Evolutionary conservation across 2,888 invertebrate genomes (phyloP).

Genomic region (Craniophora ligustri): DNA sequence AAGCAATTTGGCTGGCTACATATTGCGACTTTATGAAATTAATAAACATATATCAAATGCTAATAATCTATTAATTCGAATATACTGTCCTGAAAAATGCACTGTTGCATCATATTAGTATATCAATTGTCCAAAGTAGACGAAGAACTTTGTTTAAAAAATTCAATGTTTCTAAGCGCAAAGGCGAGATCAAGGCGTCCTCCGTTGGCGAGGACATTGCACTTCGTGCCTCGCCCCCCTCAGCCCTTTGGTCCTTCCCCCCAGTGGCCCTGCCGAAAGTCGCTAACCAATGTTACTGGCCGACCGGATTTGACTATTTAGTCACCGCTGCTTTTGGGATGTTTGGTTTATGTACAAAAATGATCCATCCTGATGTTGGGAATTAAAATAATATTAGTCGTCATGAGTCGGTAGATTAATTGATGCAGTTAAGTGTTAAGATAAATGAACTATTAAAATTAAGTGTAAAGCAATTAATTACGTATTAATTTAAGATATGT

Average conservation of each 20-base stretch:
- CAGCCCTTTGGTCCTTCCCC: conserved; percentile 77
- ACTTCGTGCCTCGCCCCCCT: conserved; percentile 74
- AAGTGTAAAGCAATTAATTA: neutral
- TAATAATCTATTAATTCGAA: no score
- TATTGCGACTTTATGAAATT: no score
- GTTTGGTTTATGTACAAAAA: conserved; percentile 61
- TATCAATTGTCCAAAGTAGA: conserved; percentile 36
- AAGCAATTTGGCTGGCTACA: no score
- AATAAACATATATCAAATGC: no score
- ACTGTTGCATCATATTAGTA: conserved; percentile 38
- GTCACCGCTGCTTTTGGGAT: conserved; percentile 67
- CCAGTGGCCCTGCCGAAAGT: conserved; percentile 80
- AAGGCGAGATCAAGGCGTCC: conserved; percentile 78
- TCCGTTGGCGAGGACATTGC: conserved; percentile 88
- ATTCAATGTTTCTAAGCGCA: conserved; percentile 69
- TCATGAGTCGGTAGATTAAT: conserved; percentile 1
- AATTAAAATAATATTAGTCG: conserved; percentile 11
- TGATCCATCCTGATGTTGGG: conserved; percentile 18
- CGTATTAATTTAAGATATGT: neutral
- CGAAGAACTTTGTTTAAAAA: conserved; percentile 62
- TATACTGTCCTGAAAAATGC: conserved; percentile 8
- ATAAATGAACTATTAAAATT: neutral
- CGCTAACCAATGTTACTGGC: conserved; percentile 78
- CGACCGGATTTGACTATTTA: conserved; percentile 85
- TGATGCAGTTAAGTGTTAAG: conserved; percentile 3